Percentiles rank a stretch among this genome's conserved stretches.
Conservation (phyloP, 2,797 vertebrate species). For the Eulemur mongoz region DNA sequence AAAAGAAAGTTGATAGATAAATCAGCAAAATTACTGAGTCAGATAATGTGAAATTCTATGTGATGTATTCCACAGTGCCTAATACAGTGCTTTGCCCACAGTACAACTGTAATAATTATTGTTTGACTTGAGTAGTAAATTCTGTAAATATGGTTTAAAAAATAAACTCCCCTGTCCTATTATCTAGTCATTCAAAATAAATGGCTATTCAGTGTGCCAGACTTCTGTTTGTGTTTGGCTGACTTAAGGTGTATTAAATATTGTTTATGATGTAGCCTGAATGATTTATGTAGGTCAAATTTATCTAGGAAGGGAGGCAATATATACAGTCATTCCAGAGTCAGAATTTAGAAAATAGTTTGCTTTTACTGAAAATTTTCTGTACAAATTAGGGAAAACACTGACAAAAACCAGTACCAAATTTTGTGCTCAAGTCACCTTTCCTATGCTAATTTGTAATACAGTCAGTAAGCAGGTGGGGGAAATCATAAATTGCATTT, state of each 20-base stretch:
- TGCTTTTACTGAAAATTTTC: not conserved
- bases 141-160: not conserved
- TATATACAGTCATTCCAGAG: not conserved
- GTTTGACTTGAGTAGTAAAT: constrained; percentile 6
- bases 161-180: not conserved
- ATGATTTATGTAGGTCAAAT: not conserved
- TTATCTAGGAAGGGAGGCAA: not conserved
- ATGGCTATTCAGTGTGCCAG: not conserved
- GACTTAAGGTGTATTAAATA: not conserved
- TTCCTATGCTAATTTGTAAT: not conserved
- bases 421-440: not conserved
- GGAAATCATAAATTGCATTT: not conserved
- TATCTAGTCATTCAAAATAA: not conserved
- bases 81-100: not conserved
- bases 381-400: not conserved
- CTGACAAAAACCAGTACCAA: not conserved
- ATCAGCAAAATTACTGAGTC: not conserved
- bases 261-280: not conserved
- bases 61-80: not conserved
- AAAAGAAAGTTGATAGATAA: not conserved
- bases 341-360: not conserved
- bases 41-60: not conserved
- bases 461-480: not conserved
- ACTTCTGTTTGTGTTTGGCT: not conserved
- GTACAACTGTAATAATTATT: not conserved